Evolutionary conservation across 2,797 vertebrate genomes (phyloP), one percentile per base, ranked within the genome.

Genomic region (Diceros bicornis): DNA sequence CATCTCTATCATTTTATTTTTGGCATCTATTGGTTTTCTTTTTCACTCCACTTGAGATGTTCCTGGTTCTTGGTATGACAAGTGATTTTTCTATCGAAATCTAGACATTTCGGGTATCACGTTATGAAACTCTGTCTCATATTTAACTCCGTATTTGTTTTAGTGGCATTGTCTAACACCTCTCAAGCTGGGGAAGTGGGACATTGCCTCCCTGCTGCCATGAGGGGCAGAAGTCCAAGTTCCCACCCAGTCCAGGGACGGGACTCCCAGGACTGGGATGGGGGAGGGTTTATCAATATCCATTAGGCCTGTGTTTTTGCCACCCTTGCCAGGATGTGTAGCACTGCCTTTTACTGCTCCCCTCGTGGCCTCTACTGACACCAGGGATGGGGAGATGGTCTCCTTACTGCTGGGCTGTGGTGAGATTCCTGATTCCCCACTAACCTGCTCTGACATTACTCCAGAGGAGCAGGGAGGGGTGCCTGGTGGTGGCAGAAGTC

Each of bases 241-340:
- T 62, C 57, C 25, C 29, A 62, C 37, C 57, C 41, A 77, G 17
- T 17, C 29, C 9, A 4, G 17, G 59, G 5, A 20, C 9, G 12
- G 57, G 23, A 75, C n/a, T 62, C 59, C 32, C 14, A 52, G 20
- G 23, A 50, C 50, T 79, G 44, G 52, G 18, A 17, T 18, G 25
- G 47, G 29, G 44, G 23, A n/a, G 44, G 11, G n/a, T 44, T 21
- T 66, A 17, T 78, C 44, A 32, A 23, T 11, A 21, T 32, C 47
- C 8, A 16, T 68, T 25, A 55, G n/a, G 12, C 16, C n/a, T 66
- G 23, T 89, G 61, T 34, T 62, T 41, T 18, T 52, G 12, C 41
- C 7, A 37, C 5, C 7, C 27, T 7, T 17, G 50, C 25, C 27
- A 4, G 37, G 62, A 57, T 1, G 13, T 9, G 0, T 32, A 32